Base-by-base conservation (phyloP, 2,888 invertebrate genomes). In the Diarsia dahlii region DNA sequence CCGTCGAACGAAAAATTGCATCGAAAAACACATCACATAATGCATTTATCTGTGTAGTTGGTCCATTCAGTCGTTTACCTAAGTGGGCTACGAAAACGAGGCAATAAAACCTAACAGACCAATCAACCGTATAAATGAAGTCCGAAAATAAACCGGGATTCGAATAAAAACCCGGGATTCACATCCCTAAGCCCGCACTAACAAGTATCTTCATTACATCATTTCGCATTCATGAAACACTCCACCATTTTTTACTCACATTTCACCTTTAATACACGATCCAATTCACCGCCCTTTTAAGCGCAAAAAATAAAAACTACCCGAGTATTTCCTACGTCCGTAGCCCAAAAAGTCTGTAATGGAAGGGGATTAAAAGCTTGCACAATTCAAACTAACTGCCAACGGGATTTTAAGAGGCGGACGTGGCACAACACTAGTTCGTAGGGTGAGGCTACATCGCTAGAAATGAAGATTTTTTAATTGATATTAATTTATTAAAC, bases 341-440 rank as follows among this genome's bases (percentile, higher is more conserved):
- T 73, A 79, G 75, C 20, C 75, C 78, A 81, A 86, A 87, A 87
- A 84, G 78, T 83, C 71, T 68, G 81, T 82, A 82, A 82, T 83
- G 82, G 80, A 84, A 82, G 79, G 66, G 88, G 85, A 90, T 91
- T 90, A 92, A 92, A 90, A 89, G 89, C 90, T 90, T 89, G 90
- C 90, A 90, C 89, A 89, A 89, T 88, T 90, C 88, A 89, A 88
- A 85, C 86, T 87, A 90, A 90, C 88, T 87, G 89, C 90, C 84
- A 79, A 76, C 87, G 89, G 88, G 88, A 88, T 90, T 89, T 90
- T 86, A 83, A 88, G 81, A 84, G 80, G 78, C 75, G 77, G 81
- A 84, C 77, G 87, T 77, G 50, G 80, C 74, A 78, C 72, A 68
- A 78, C 75, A 81, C 81, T 85, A 81, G 66, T 73, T 23, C 66